phyloP scores from a whole-genome alignment of 2,113 vertebrate species.

The Mastomys coucha region DNA sequence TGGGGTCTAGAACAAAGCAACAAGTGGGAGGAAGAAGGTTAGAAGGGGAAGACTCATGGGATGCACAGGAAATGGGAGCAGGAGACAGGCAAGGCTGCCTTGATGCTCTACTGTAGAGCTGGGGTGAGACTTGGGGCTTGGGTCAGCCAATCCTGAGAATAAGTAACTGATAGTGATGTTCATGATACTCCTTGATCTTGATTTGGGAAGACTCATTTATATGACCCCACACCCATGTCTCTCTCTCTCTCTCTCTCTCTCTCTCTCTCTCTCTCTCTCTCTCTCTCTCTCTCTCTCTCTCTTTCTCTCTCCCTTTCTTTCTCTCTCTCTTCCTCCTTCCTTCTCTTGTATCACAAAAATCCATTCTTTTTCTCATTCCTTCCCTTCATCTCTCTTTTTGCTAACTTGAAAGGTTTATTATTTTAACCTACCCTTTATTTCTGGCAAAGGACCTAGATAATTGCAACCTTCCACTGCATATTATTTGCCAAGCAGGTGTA shows the following conservation, averaged over 20 bases:
- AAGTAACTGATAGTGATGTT: not conserved
- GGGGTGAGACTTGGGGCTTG: not conserved
- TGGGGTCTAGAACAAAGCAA: not conserved
- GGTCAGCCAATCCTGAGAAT: not conserved
- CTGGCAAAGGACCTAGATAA: constrained; percentile 50
- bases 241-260: too few relatives aligned
- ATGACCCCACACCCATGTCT: not conserved
- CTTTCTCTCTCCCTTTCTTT: too few relatives aligned
- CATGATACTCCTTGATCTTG: not conserved
- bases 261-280: too few relatives aligned
- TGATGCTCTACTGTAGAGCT: not conserved
- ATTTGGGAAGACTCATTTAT: not conserved
- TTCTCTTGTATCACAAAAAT: too few relatives aligned
- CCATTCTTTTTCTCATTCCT: too few relatives aligned
- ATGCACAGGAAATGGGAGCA: not conserved
- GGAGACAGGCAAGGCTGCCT: not conserved
- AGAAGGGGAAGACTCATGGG: not conserved
- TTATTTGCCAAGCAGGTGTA: constrained; percentile 65
- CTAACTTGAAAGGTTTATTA: constrained; percentile 17
- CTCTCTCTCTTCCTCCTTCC: too few relatives aligned
- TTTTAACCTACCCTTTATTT: constrained; percentile 63
- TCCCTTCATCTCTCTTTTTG: not conserved
- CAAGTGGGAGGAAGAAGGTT: not conserved
- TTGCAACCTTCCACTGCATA: constrained; percentile 67
- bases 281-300: too few relatives aligned